Percentiles rank a stretch among this genome's conserved stretches.
Evolutionary conservation across 2,797 vertebrate genomes (phyloP).

Genomic region (Cirrhinus molitorella): DNA sequence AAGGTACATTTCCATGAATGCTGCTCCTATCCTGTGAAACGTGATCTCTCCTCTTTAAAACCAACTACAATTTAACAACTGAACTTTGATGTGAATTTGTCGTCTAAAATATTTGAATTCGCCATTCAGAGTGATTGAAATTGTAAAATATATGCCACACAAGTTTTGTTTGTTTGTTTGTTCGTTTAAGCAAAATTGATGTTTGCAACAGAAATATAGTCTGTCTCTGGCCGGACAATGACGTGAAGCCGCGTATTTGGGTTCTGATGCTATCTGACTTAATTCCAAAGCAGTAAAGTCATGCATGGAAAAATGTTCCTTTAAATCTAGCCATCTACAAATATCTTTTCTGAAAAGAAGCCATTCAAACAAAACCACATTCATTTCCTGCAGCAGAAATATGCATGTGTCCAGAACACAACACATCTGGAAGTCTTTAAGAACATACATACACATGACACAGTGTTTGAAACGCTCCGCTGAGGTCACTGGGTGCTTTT

Average conservation of each 20-base stretch:
- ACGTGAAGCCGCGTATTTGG: constrained; percentile 21
- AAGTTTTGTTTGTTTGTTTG: not conserved
- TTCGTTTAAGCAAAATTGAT: no score
- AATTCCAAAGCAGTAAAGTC: constrained; percentile 36
- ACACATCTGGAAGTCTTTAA: constrained; percentile 82
- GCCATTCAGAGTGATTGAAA: not conserved
- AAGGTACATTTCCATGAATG: constrained; percentile 5
- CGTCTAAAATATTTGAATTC: not conserved
- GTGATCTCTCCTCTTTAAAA: not conserved
- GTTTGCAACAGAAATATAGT: not conserved
- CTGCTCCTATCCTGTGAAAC: constrained; percentile 4
- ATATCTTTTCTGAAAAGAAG: constrained; percentile 77
- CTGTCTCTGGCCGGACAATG: not conserved
- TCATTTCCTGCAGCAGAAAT: constrained; percentile 80
- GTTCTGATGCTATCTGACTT: constrained; percentile 40
- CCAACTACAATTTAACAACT: not conserved
- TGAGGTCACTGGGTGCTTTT: constrained; percentile 67
- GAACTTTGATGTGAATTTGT: not conserved
- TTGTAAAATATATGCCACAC: not conserved
- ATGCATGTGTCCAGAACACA: constrained; percentile 78
- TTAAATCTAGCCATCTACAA: constrained; percentile 78
- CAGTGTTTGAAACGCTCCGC: constrained; percentile 73
- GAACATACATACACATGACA: constrained; percentile 73
- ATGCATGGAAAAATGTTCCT: constrained; percentile 55
- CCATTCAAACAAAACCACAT: constrained; percentile 77